Percentiles rank a stretch among this genome's conserved stretches.
These are phyloP conservation scores for Aurelia sp. DNA, from an alignment of 30 jellyfish, hydroid and myxozoan species.

Conservation along the genomic window DNA sequence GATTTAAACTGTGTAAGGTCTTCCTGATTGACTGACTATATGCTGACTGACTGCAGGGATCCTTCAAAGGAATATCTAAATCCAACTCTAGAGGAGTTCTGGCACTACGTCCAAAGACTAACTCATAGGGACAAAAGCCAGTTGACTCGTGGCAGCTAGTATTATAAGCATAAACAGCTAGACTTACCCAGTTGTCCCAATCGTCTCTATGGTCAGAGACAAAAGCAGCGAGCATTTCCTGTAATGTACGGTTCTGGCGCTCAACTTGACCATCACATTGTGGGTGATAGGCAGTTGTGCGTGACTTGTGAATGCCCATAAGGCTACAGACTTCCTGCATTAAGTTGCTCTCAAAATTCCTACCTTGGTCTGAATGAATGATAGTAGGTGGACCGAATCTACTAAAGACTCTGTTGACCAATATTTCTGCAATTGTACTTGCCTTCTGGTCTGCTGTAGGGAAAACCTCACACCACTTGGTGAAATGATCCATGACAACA, in stretches of 20 bases:
- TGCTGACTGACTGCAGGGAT: slow-evolving; percentile 53
- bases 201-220: slow-evolving; percentile 28
- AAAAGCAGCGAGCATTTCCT: slow-evolving; percentile 27
- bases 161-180: slow-evolving; percentile 48
- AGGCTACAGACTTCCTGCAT: slow-evolving; percentile 46
- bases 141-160: slow-evolving; percentile 62
- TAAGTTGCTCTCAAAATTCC: slow-evolving; percentile 39
- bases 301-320: slow-evolving; percentile 55
- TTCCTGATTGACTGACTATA: slow-evolving; percentile 11
- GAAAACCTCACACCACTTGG: slow-evolving; percentile 57
- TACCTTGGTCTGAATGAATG: slow-evolving; percentile 70
- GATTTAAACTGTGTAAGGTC: slow-evolving; percentile 15
- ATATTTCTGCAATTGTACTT: slow-evolving; percentile 52
- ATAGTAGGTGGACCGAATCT: slow-evolving; percentile 46
- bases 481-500: slow-evolving; percentile 67
- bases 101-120: slow-evolving; percentile 51
- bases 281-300: slow-evolving; percentile 65
- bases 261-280: slow-evolving; percentile 39
- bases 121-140: slow-evolving; percentile 56
- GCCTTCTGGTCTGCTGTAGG: slow-evolving; percentile 37
- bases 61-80: slow-evolving; percentile 32
- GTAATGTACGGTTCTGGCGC: slow-evolving; percentile 52
- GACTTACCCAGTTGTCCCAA: slow-evolving; percentile 38
- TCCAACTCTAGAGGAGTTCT: slow-evolving; percentile 54
- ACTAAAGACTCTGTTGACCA: slow-evolving; percentile 47